Evolutionary conservation across 2,888 invertebrate species (phyloP).

Genomic region (Drosophila fungiperda): DNA sequence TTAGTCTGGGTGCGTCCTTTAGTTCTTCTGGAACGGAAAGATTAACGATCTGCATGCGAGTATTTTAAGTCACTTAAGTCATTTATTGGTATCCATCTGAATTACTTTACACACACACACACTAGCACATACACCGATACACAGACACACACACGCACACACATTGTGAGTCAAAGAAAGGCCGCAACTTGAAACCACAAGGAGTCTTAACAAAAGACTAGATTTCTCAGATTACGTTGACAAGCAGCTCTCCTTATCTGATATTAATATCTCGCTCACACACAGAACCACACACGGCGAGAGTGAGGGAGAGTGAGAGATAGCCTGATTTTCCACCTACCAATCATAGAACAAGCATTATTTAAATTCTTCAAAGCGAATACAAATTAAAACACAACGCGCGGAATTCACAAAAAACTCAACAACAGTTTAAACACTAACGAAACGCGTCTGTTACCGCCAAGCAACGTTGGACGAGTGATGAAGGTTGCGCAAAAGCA

Average conservation of each 20-base stretch:
- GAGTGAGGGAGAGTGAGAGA: neutral
- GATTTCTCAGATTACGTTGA: slow-evolving; percentile 69
- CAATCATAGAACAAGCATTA: slow-evolving; percentile 48
- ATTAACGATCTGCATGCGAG: slow-evolving; percentile 61
- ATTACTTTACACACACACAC: slow-evolving; percentile 41
- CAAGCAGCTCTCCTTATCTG: slow-evolving; percentile 50
- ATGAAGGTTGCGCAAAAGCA: slow-evolving; percentile 25
- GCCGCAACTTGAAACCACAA: slow-evolving; percentile 41
- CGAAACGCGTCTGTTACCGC: slow-evolving; percentile 54
- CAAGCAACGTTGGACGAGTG: slow-evolving; percentile 56
- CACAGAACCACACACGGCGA: slow-evolving; percentile 1
- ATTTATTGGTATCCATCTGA: slow-evolving; percentile 65
- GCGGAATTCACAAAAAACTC: neutral
- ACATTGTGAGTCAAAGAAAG: slow-evolving; percentile 36
- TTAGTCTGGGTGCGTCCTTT: slow-evolving; percentile 27
- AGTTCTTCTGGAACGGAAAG: slow-evolving; percentile 18
- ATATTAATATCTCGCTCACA: slow-evolving; percentile 37
- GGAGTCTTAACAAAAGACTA: slow-evolving; percentile 63
- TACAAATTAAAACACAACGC: slow-evolving; percentile 13
- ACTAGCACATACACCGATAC: slow-evolving; percentile 11
- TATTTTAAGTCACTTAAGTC: slow-evolving; percentile 67
- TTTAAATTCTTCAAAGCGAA: slow-evolving; percentile 3
- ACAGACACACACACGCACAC: slow-evolving; percentile 28
- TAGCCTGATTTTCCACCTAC: slow-evolving; percentile 62
- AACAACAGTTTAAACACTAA: neutral